A percentile compares a stretch with the other conserved stretches of the same genome.
Conservation (phyloP, 2,113 vertebrate species). For the Embiotoca jacksoni region DNA sequence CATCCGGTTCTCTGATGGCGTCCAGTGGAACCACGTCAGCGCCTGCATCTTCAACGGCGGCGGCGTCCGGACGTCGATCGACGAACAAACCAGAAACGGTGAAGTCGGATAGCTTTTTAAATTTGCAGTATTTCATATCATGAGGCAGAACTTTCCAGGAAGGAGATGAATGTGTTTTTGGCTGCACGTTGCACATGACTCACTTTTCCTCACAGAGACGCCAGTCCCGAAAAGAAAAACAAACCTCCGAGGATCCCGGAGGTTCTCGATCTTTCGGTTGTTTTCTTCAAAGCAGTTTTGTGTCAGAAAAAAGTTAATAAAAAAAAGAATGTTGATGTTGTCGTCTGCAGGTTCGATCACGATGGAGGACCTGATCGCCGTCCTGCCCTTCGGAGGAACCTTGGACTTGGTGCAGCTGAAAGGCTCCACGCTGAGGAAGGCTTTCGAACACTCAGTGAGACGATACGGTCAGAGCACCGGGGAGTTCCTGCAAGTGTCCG, state of each 20-base stretch:
- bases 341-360: constrained; percentile 88
- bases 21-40: constrained; percentile 92
- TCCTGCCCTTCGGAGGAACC: constrained; percentile 93
- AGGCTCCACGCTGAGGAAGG: constrained; percentile 89
- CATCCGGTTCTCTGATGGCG: constrained; percentile 75
- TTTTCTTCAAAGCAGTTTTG: too few relatives aligned
- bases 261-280: too few relatives aligned
- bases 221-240: too few relatives aligned
- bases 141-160: too few relatives aligned
- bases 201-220: too few relatives aligned
- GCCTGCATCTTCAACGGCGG: constrained; percentile 91
- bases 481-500: constrained; percentile 94
- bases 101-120: not conserved
- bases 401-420: constrained; percentile 89
- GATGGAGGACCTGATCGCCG: constrained; percentile 89
- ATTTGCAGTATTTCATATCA: too few relatives aligned
- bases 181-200: too few relatives aligned
- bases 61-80: constrained; percentile 87
- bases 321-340: not conserved
- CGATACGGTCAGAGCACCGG: constrained; percentile 87
- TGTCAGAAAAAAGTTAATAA: not conserved
- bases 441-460: constrained; percentile 90
- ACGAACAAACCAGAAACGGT: constrained; percentile 89
- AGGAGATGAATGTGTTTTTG: too few relatives aligned
- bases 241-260: too few relatives aligned